Evolutionary conservation across 2,797 vertebrate species (phyloP).

Genomic region (Tamandua tetradactyla): DNA sequence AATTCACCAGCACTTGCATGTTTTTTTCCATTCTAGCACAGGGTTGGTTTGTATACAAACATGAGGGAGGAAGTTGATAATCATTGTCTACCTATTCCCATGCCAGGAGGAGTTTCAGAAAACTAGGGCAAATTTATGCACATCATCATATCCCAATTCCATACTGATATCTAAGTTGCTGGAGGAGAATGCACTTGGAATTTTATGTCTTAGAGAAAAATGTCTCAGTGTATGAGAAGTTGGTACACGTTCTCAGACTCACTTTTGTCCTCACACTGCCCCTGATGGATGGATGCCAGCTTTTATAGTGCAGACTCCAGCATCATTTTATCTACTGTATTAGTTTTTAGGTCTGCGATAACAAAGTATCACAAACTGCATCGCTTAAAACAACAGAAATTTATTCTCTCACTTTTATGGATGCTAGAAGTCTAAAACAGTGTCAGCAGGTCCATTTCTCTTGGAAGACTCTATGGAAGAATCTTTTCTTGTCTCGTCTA

Average conservation of each 20-base stretch:
- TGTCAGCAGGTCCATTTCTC: too few species aligned
- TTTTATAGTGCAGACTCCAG: background rate
- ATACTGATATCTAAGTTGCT: background rate
- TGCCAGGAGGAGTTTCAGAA: background rate
- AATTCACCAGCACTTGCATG: background rate
- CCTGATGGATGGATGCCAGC: background rate
- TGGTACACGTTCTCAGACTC: background rate
- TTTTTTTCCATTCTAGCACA: conserved; percentile 1
- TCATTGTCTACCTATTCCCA: background rate
- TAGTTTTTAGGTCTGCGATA: too few species aligned
- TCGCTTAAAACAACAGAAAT: too few species aligned
- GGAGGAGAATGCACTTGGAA: background rate
- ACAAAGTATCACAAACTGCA: too few species aligned
- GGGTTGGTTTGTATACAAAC: background rate
- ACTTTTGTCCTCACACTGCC: background rate
- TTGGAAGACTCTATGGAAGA: too few species aligned
- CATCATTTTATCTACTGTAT: background rate
- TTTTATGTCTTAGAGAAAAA: conserved; percentile 1
- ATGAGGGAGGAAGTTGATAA: background rate
- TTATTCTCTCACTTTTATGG: too few species aligned
- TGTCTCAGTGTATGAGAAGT: background rate
- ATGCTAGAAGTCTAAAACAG: too few species aligned
- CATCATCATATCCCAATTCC: background rate
- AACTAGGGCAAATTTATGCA: conserved; percentile 16
- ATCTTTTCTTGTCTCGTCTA: too few species aligned